phyloP scores from a whole-genome alignment of 2,888 invertebrate species.

The Cynaeus angustus region DNA sequence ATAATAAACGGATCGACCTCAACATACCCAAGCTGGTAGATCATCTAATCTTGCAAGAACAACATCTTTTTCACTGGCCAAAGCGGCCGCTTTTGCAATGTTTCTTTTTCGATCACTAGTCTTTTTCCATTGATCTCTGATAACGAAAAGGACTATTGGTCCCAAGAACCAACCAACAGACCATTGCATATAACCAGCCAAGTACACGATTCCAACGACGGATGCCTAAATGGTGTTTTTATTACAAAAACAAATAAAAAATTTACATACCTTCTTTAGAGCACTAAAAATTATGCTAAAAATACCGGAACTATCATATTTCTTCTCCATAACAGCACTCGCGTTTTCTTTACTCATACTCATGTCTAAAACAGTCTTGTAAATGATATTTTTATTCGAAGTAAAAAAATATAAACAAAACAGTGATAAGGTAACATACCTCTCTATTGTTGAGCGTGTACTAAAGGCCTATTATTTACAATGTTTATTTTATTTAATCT shows the following conservation, averaged over 20 bases:
- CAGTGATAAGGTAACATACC: no score
- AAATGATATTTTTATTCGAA: no score
- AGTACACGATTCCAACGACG: slow-evolving; percentile 84
- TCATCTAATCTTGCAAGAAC: slow-evolving; percentile 91
- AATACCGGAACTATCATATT: slow-evolving; percentile 73
- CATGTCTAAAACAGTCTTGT: slow-evolving; percentile 29
- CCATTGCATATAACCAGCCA: slow-evolving; percentile 90
- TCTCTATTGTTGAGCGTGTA: no score
- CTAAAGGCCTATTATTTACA: background rate
- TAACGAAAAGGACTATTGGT: slow-evolving; percentile 85
- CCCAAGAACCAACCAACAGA: slow-evolving; percentile 91
- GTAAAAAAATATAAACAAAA: no score
- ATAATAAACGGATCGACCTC: slow-evolving; percentile 1
- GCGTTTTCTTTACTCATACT: slow-evolving; percentile 57
- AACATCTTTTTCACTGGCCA: slow-evolving; percentile 89
- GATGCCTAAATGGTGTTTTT: slow-evolving; percentile 73
- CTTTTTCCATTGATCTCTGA: slow-evolving; percentile 86
- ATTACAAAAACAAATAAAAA: background rate
- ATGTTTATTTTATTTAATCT: background rate
- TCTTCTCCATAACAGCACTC: slow-evolving; percentile 68
- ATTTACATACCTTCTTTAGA: slow-evolving; percentile 76
- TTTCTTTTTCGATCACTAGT: slow-evolving; percentile 82
- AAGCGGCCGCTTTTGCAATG: slow-evolving; percentile 84
- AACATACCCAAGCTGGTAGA: slow-evolving; percentile 91
- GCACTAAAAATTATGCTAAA: slow-evolving; percentile 77